Base-by-base conservation (phyloP, 1,140 invertebrate species). In the Diplogasteroides magnus region DNA sequence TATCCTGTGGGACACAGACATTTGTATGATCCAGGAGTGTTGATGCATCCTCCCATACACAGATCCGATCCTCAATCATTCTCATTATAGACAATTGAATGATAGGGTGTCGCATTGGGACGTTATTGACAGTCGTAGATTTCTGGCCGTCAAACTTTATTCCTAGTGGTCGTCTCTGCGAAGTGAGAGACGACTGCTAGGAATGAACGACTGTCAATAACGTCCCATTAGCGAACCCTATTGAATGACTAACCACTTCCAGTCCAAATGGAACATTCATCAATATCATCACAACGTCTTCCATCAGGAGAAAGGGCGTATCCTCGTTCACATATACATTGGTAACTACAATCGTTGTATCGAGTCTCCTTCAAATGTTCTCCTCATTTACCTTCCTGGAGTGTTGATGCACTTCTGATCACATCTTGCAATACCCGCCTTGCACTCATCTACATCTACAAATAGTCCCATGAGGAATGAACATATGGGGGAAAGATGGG, bases 41-140 rank as follows among this genome's bases (percentile, higher is more conserved):
- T 85, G 23, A 77, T 77, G 73, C 86, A 87, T 86, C 86, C 56
- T 82, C 82, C 78, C 86, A 87, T 31, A 83, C 84, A 55, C 84
- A 85, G 72, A 84, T 86, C 61, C 83, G 80, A 23, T 81, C 79
- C 29, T 68, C 28, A 66, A 66, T 11, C 15, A 56, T 15, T 56
- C 23, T 56, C 55, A 56, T 19, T 56, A 19, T 56, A 23, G 15
- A 0, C 15, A 56, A 56, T 19, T 56, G 15, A 56, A 56, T 19
- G 23, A 56, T 23, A n/a, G n/a, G n/a, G n/a, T n/a, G n/a, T n/a
- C n/a, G n/a, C n/a, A n/a, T n/a, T n/a, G n/a, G n/a, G n/a, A n/a
- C n/a, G n/a, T n/a, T n/a, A n/a, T n/a, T n/a, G n/a, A n/a, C n/a
- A n/a, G n/a, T n/a, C n/a, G n/a, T n/a, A n/a, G n/a, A n/a, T n/a